Percentiles rank a stretch among this genome's conserved stretches.
phyloP scores from a whole-genome alignment of 2,888 invertebrate genomes.

The Lacanobia oleracea region DNA sequence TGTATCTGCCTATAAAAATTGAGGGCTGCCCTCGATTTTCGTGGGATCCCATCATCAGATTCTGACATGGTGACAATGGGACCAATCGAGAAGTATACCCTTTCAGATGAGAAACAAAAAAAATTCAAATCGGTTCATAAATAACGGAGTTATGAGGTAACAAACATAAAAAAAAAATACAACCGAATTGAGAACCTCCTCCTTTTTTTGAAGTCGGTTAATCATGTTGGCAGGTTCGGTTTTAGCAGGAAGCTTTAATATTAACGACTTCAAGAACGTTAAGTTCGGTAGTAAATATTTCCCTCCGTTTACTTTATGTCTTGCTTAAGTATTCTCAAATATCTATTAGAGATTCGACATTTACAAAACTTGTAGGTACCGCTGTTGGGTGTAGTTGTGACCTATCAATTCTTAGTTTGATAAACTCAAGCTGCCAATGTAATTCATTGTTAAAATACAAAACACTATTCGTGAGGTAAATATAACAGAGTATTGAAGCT shows the following conservation, averaged over 20 bases:
- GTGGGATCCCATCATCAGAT: too few species aligned
- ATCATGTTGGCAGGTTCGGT: background rate
- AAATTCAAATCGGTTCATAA: too few species aligned
- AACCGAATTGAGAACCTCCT: too few species aligned
- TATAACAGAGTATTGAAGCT: background rate
- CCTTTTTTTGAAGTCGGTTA: too few species aligned
- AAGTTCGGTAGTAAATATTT: constrained; percentile 13
- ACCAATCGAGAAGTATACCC: too few species aligned
- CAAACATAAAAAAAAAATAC: too few species aligned
- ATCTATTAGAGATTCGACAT: constrained; percentile 12
- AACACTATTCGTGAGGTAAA: background rate
- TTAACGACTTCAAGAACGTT: constrained; percentile 2
- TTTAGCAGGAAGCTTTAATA: background rate
- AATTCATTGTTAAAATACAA: constrained; percentile 9
- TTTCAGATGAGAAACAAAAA: too few species aligned
- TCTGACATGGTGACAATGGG: too few species aligned
- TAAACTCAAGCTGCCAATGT: constrained; percentile 1
- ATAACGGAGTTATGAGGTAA: too few species aligned
- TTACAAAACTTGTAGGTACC: constrained; percentile 8
- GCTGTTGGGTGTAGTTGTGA: constrained; percentile 1
- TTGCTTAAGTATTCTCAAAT: constrained; percentile 28
- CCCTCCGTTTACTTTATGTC: constrained; percentile 10
- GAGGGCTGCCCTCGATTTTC: too few species aligned
- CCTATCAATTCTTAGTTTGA: constrained; percentile 19
- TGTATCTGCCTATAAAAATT: too few species aligned